phyloP scores from a whole-genome alignment of 2,113 vertebrate species.

The Callospermophilus lateralis region DNA sequence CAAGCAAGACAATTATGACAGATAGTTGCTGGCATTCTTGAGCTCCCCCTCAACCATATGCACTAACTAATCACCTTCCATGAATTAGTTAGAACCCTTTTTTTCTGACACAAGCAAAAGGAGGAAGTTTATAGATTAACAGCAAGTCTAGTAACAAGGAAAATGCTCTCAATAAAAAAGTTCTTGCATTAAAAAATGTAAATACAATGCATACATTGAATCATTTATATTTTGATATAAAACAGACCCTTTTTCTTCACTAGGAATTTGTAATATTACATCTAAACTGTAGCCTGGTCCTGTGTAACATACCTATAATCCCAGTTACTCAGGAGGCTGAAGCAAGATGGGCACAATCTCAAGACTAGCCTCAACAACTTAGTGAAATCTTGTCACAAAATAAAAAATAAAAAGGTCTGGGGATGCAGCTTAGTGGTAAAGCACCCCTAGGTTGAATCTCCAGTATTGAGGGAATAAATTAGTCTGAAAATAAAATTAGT shows the following conservation, averaged over 20 bases:
- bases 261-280: not conserved
- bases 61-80: not conserved
- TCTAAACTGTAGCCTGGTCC: not conserved
- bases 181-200: not conserved
- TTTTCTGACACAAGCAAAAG: conserved; percentile 23
- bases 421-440: not conserved
- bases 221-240: not conserved
- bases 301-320: not conserved
- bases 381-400: not conserved
- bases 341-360: not conserved
- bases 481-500: not conserved
- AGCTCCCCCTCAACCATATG: not conserved
- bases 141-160: not conserved
- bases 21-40: conserved; percentile 1
- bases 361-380: not conserved
- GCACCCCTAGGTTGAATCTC: not conserved
- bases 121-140: not conserved
- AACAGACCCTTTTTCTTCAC: not conserved
- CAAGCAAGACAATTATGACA: not conserved
- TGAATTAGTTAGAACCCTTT: conserved; percentile 37
- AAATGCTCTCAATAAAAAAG: conserved; percentile 1
- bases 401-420: not conserved
- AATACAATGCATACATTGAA: not conserved
- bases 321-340: not conserved
- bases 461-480: not conserved